Conservation (phyloP, 2,797 vertebrate genomes). For the Pelobates cultripes region DNA sequence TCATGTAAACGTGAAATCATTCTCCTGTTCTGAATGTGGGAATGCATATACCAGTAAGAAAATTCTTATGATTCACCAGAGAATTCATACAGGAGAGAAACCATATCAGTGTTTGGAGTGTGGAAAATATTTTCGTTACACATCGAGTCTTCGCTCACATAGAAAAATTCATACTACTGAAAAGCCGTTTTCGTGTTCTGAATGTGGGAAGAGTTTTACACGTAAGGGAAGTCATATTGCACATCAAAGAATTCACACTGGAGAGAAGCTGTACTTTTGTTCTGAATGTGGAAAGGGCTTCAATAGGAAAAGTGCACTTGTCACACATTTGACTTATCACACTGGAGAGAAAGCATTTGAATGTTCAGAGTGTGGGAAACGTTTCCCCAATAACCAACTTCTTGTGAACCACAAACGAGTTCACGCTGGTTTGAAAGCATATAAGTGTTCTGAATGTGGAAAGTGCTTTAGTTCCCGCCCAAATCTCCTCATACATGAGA, state of each 20-base stretch:
- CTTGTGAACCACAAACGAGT: conserved; percentile 56
- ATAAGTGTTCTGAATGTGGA: conserved; percentile 58
- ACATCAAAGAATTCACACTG: background rate
- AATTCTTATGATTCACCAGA: background rate
- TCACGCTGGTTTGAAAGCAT: conserved; percentile 60
- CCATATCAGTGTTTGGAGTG: background rate
- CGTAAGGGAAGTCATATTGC: too few relatives aligned
- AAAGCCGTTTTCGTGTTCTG: background rate
- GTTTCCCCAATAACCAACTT: background rate
- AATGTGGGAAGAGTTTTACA: background rate
- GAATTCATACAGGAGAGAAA: background rate
- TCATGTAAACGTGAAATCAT: background rate
- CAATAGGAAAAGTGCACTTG: too few relatives aligned
- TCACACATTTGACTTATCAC: background rate
- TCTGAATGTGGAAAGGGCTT: too few relatives aligned
- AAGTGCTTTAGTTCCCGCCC: conserved; percentile 58
- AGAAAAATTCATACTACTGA: background rate
- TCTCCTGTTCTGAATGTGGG: background rate
- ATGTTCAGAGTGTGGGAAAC: conserved; percentile 19
- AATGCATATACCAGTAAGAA: background rate
- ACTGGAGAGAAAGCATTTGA: background rate
- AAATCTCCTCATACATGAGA: conserved; percentile 58
- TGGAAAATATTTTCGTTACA: conserved; percentile 9
- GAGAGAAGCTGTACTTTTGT: background rate
- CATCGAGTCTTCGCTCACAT: background rate